Conservation (phyloP, 1,140 invertebrate species). For the Rhagoletis zephyria region DNA sequence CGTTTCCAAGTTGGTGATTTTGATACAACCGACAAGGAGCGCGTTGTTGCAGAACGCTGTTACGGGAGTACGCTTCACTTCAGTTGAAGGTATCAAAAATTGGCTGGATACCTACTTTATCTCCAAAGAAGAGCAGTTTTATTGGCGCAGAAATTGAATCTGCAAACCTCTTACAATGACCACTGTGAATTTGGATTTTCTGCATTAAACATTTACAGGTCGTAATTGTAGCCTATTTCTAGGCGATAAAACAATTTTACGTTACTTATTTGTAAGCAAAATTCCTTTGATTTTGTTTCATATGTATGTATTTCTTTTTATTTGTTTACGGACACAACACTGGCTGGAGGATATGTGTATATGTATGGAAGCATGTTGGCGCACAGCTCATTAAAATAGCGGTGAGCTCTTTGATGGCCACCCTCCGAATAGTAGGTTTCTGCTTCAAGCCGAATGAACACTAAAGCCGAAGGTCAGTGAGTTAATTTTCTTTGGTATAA, state of each 20-base stretch:
- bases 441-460: not conserved
- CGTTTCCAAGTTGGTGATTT: no score
- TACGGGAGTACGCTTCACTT: no score
- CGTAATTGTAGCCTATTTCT: constrained; percentile 11
- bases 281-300: not conserved
- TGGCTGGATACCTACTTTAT: no score
- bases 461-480: not conserved
- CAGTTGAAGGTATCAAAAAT: no score
- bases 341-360: not conserved
- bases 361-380: no score
- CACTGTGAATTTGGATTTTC: not conserved
- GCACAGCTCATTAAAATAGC: no score
- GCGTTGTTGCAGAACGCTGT: no score
- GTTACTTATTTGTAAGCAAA: not conserved
- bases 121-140: no score
- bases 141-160: no score
- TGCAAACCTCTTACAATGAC: not conserved
- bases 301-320: not conserved
- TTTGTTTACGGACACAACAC: not conserved
- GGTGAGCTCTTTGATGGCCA: no score
- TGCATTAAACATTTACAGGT: not conserved
- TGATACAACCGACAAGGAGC: no score
- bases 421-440: not conserved
- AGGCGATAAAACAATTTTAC: constrained; percentile 12
- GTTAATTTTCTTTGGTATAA: not conserved